A percentile compares a stretch with the other conserved stretches of the same genome.
Conservation (phyloP, 2,113 vertebrate species). For the Sitta europaea region DNA sequence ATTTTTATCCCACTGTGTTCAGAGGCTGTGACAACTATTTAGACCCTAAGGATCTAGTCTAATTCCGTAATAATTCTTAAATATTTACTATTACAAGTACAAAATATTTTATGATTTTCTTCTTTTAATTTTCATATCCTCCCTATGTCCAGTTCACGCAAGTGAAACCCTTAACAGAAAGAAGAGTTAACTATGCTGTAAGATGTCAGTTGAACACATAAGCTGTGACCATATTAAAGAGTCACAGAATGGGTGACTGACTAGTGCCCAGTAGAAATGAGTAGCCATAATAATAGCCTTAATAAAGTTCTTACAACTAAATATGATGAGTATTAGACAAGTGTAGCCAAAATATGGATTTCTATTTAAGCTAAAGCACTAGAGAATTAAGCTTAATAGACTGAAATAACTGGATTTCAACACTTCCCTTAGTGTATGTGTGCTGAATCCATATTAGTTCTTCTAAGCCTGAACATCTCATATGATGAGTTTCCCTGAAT, state of each 20-base stretch:
- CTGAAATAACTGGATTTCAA: background rate
- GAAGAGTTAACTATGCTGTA: background rate
- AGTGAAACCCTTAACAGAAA: background rate
- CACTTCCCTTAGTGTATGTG: background rate
- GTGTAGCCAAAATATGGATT: background rate
- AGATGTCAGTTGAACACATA: background rate
- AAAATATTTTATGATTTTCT: background rate
- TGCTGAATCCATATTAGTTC: background rate
- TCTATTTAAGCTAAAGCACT: background rate
- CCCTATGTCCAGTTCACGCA: background rate
- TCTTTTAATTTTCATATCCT: background rate
- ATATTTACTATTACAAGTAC: too few species aligned
- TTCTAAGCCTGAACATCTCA: background rate
- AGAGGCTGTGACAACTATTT: background rate
- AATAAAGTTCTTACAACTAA: background rate
- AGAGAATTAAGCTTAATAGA: background rate
- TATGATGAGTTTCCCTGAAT: background rate
- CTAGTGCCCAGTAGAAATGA: background rate
- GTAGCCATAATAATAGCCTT: background rate
- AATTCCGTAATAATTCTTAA: background rate
- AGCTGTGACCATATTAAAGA: background rate
- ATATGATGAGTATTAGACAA: background rate
- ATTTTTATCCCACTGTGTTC: background rate
- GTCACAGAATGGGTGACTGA: background rate
- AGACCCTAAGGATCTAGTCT: background rate